Conservation (phyloP, 2,113 vertebrate genomes). For the Grallaria varia region DNA sequence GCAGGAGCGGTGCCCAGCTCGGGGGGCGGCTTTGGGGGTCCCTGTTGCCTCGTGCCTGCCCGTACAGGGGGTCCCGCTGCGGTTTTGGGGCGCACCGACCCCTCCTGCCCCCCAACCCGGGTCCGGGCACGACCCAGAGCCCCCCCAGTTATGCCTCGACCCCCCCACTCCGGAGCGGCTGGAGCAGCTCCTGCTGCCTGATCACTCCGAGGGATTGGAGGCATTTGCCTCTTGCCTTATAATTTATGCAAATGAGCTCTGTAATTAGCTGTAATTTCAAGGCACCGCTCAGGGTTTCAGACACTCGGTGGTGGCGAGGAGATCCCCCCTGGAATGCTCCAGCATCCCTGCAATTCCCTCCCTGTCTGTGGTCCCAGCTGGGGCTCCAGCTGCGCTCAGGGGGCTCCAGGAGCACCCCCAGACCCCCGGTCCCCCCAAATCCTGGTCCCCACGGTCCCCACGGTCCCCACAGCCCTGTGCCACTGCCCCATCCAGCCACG, state of each 20-base stretch:
- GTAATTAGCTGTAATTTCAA: constrained; percentile 87
- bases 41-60: not conserved
- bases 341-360: constrained; percentile 75
- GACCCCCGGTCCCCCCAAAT: rapidly evolving
- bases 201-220: constrained; percentile 76
- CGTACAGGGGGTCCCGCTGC: rapidly evolving
- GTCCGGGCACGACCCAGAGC: not conserved
- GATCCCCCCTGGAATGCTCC: constrained; percentile 76
- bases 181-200: constrained; percentile 69
- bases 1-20: not conserved
- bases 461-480: rapidly evolving
- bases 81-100: not conserved
- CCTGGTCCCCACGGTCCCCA: rapidly evolving
- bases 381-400: not conserved
- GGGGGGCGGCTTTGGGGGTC: not conserved
- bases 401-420: not conserved
- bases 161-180: not conserved
- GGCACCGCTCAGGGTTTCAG: constrained; percentile 78
- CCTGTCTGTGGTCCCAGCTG: constrained; percentile 73
- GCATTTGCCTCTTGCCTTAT: constrained; percentile 78
- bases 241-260: constrained; percentile 81
- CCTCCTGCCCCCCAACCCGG: not conserved
- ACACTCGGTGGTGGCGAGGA: constrained; percentile 76
- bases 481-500: not conserved
- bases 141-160: not conserved